Conservation (phyloP, 2,797 vertebrate species). For the Phalanger gymnotis region DNA sequence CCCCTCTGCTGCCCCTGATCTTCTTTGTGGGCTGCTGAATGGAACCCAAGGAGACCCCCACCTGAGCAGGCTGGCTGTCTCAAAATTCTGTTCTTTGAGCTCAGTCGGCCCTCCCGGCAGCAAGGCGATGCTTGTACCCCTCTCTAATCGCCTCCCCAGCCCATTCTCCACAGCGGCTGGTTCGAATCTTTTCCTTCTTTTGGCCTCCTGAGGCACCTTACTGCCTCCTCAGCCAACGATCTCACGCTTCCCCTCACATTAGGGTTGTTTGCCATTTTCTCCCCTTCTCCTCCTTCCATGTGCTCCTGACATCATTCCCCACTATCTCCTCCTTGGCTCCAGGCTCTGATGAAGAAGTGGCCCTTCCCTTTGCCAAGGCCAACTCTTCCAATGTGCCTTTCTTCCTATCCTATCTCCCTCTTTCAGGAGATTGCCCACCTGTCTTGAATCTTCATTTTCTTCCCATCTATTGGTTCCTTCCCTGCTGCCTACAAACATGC, state of each 20-base stretch:
- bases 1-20: neutral
- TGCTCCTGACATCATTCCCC: neutral
- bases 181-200: neutral
- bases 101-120: neutral
- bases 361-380: neutral
- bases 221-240: neutral
- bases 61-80: neutral
- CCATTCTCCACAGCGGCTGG: neutral
- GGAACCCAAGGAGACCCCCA: neutral
- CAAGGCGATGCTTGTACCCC: neutral
- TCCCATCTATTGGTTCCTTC: neutral
- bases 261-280: neutral
- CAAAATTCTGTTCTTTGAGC: neutral
- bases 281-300: too few relatives aligned
- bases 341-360: neutral
- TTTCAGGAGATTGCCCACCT: neutral
- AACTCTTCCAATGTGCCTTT: neutral
- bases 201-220: neutral
- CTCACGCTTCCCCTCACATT: neutral
- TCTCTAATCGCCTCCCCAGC: neutral
- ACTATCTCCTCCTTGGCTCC: neutral
- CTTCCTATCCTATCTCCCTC: neutral
- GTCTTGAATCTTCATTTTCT: neutral
- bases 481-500: neutral
- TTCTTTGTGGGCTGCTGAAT: neutral